These are phyloP conservation scores for Isoperla grammatica DNA, from an alignment of 2,888 invertebrate species.

Conservation along the genomic window DNA sequence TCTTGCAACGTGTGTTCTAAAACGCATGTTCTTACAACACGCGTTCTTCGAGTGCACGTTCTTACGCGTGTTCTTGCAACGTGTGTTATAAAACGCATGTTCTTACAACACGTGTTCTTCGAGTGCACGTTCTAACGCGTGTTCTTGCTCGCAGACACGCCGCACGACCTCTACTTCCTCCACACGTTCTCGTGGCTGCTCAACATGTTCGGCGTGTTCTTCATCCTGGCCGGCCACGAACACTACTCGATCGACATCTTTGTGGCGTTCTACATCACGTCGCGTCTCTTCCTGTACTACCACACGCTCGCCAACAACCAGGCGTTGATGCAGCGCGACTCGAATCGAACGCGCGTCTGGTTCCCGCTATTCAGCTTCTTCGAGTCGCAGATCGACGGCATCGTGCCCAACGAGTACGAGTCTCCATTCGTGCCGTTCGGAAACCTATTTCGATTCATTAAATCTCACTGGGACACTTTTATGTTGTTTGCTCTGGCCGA, in stretches of 20 bases:
- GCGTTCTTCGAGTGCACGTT: too few relatives aligned
- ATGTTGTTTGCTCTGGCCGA: conserved; percentile 1
- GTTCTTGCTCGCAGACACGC: conserved; percentile 78
- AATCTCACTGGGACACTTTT: background rate
- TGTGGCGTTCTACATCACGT: conserved; percentile 98
- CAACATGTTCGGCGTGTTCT: conserved; percentile 99
- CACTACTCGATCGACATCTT: conserved; percentile 99
- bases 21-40: too few relatives aligned
- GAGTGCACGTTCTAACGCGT: too few relatives aligned
- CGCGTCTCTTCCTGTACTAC: conserved; percentile 95
- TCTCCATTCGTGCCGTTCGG: conserved; percentile 42
- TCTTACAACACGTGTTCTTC: too few relatives aligned
- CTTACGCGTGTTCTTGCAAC: too few relatives aligned
- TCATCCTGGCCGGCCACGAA: conserved; percentile 98
- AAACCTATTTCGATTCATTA: conserved; percentile 17
- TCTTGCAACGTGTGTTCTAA: too few relatives aligned
- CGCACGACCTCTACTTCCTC: conserved; percentile 82
- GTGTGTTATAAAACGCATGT: too few relatives aligned
- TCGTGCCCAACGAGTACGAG: conserved; percentile 91
- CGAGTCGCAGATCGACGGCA: conserved; percentile 87
- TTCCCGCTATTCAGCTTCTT: conserved; percentile 97
- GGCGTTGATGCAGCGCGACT: conserved; percentile 79
- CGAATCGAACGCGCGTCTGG: conserved; percentile 88
- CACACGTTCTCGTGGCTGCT: conserved; percentile 97
- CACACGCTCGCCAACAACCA: conserved; percentile 97